phyloP scores from a whole-genome alignment of 2,888 invertebrate genomes.

The Drosophila putrida region DNA sequence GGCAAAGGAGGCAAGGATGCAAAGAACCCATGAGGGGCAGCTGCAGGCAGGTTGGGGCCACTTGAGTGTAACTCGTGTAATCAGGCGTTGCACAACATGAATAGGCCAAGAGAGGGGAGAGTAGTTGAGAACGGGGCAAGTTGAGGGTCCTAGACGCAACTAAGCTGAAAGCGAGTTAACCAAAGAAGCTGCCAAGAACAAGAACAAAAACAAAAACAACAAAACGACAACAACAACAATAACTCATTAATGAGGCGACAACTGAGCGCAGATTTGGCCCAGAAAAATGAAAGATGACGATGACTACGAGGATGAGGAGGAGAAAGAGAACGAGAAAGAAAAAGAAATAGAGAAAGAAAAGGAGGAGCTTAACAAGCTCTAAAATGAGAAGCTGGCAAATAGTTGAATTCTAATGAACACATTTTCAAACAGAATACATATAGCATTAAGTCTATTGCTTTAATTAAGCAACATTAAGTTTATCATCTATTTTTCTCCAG shows the following conservation, averaged over 20 bases:
- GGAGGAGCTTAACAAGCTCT: not conserved
- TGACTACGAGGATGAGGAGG: not conserved
- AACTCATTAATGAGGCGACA: constrained; percentile 70
- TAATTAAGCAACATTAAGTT: constrained; percentile 51
- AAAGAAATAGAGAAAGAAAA: too few species aligned
- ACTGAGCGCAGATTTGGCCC: constrained; percentile 44
- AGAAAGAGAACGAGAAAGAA: too few species aligned
- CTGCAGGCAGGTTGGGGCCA: constrained; percentile 15
- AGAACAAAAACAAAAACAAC: constrained; percentile 52
- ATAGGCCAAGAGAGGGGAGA: constrained; percentile 13
- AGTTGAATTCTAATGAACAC: constrained; percentile 73
- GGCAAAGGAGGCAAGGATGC: not conserved
- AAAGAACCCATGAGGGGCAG: not conserved
- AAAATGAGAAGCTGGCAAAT: constrained; percentile 50
- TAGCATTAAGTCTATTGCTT: not conserved
- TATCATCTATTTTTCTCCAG: constrained; percentile 12
- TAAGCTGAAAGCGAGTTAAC: constrained; percentile 32
- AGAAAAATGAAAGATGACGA: constrained; percentile 8
- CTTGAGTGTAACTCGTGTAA: constrained; percentile 56
- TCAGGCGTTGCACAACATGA: constrained; percentile 52
- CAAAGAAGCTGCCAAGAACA: constrained; percentile 26
- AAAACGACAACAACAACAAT: constrained; percentile 45
- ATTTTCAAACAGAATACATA: constrained; percentile 18
- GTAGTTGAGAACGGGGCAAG: not conserved
- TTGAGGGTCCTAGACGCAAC: constrained; percentile 16